These are phyloP conservation scores for Peucedramus taeniatus DNA, from an alignment of 2,113 vertebrate genomes.

Conservation along the genomic window DNA sequence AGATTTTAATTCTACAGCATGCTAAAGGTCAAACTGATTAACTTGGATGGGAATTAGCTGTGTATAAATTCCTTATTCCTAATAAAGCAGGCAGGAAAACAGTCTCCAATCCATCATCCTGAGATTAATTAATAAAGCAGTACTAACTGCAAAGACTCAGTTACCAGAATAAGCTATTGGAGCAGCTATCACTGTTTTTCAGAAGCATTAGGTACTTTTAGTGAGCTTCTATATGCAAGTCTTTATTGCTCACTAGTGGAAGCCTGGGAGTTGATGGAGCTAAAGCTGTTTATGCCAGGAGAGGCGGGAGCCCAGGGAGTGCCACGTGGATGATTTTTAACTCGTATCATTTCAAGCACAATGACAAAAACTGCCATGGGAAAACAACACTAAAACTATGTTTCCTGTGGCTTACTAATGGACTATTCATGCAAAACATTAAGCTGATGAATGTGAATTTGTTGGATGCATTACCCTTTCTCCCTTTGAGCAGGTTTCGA, in stretches of 20 bases:
- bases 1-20: not conserved
- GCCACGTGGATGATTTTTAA: not conserved
- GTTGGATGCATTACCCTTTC: not conserved
- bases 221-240: not conserved
- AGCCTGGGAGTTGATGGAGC: not conserved
- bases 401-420: slow-evolving; percentile 39
- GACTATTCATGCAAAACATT: slow-evolving; percentile 15
- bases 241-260: not conserved
- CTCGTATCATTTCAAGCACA: not conserved
- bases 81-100: not conserved
- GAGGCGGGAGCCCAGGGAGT: not conserved
- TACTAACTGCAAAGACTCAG: not conserved
- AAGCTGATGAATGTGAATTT: slow-evolving; percentile 29
- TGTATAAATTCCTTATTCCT: not conserved
- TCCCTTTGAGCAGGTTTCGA: slow-evolving; percentile 32
- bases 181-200: not conserved
- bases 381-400: not conserved
- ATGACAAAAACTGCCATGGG: slow-evolving; percentile 12
- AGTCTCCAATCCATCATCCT: not conserved
- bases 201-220: not conserved
- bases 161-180: not conserved
- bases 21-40: not conserved
- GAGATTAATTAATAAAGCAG: not conserved
- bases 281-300: not conserved
- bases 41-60: not conserved